These are phyloP conservation scores for Rana temporaria DNA, from an alignment of 2,113 vertebrate genomes.

Conservation along the genomic window DNA sequence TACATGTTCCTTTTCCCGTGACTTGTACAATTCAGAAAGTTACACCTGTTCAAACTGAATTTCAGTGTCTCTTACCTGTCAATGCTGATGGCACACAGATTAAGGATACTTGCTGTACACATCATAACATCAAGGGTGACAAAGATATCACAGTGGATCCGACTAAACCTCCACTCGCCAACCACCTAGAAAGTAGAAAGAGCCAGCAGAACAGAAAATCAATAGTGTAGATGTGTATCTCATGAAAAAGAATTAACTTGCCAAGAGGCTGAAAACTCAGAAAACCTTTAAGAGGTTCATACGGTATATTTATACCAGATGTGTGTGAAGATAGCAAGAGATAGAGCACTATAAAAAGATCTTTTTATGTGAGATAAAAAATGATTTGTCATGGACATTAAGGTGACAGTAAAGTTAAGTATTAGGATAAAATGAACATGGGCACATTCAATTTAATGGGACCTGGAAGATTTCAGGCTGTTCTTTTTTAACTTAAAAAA, in stretches of 20 bases:
- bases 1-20: background rate
- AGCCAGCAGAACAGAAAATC: conserved; percentile 49
- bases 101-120: conserved; percentile 98
- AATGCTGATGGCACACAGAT: conserved; percentile 98
- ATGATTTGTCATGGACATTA: background rate
- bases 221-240: conserved; percentile 53
- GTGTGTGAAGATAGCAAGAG: conserved; percentile 18
- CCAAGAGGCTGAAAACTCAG: conserved; percentile 6
- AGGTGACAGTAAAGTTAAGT: background rate
- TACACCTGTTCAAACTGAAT: conserved; percentile 13
- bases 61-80: conserved; percentile 84
- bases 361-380: conserved; percentile 25
- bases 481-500: too few relatives aligned
- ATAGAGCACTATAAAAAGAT: conserved; percentile 29
- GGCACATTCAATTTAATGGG: background rate
- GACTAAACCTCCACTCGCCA: conserved; percentile 96
- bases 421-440: background rate
- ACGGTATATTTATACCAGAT: conserved; percentile 34
- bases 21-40: background rate
- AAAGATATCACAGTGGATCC: conserved; percentile 98
- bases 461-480: background rate
- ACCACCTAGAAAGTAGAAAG: conserved; percentile 82
- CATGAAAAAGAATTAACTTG: conserved; percentile 43
- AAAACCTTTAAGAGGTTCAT: conserved; percentile 25
- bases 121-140: conserved; percentile 98